Conservation (phyloP, 1,140 invertebrate species). For the Micrasema longulum region DNA sequence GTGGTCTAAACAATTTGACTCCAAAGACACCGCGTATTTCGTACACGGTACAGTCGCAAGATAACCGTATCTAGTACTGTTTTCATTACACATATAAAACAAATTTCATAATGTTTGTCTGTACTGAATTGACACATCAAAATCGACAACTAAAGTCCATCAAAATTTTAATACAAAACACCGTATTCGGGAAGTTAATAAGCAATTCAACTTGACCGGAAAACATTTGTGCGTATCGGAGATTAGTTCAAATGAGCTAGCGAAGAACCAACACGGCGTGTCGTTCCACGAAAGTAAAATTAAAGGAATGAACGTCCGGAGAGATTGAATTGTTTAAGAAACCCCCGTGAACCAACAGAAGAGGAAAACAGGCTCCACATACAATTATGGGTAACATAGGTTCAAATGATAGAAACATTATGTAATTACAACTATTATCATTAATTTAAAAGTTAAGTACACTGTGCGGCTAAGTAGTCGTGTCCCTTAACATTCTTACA, state of each 20-base stretch:
- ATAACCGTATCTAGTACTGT: background rate
- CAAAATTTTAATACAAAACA: constrained; percentile 21
- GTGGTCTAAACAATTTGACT: background rate
- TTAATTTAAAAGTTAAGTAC: constrained; percentile 54
- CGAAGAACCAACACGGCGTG: too few species aligned
- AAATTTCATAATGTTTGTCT: too few species aligned
- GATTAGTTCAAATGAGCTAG: too few species aligned
- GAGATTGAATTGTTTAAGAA: too few species aligned
- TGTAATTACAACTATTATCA: constrained; percentile 49
- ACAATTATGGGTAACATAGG: too few species aligned
- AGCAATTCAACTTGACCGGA: too few species aligned
- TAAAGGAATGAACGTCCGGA: too few species aligned
- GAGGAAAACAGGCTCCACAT: too few species aligned
- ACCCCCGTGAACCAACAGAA: too few species aligned
- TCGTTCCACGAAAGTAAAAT: too few species aligned
- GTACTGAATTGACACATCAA: constrained; percentile 20
- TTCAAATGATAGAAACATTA: constrained; percentile 33
- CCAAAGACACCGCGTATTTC: constrained; percentile 21
- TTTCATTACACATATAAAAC: background rate
- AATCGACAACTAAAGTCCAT: constrained; percentile 10
- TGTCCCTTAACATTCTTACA: constrained; percentile 51
- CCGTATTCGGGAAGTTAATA: too few species aligned
- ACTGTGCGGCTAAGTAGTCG: constrained; percentile 55
- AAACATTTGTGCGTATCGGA: too few species aligned
- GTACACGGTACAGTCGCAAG: background rate